These are phyloP conservation scores for Chaunax sp. DNA, from an alignment of 2,797 vertebrate species.

Conservation along the genomic window DNA sequence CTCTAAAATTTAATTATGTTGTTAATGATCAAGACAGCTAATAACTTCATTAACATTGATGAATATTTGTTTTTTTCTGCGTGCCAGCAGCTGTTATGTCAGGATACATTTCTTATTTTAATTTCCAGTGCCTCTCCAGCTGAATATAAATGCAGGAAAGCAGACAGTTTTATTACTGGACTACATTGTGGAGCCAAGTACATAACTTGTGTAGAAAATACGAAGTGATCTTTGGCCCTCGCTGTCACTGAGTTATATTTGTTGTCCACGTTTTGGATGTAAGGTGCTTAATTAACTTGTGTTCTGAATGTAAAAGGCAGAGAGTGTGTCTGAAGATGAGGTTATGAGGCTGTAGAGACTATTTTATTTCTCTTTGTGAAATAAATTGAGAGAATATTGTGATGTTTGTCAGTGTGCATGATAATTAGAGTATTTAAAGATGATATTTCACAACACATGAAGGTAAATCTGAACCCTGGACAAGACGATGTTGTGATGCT, in stretches of 20 bases:
- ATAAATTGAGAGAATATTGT: too few relatives aligned
- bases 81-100: not conserved
- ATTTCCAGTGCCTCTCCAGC: not conserved
- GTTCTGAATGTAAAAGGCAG: not conserved
- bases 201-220: not conserved
- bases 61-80: slow-evolving; percentile 8
- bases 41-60: slow-evolving; percentile 21
- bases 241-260: slow-evolving; percentile 13
- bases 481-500: too few relatives aligned
- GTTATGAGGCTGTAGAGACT: too few relatives aligned
- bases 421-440: too few relatives aligned
- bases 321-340: too few relatives aligned
- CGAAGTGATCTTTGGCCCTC: not conserved
- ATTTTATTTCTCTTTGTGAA: too few relatives aligned
- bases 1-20: slow-evolving; percentile 23
- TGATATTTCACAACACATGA: too few relatives aligned
- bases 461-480: too few relatives aligned
- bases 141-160: not conserved
- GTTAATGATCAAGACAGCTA: slow-evolving; percentile 3
- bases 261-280: not conserved
- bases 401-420: too few relatives aligned
- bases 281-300: slow-evolving; percentile 15
- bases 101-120: not conserved
- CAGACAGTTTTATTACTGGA: not conserved
- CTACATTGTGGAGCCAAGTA: not conserved